phyloP scores from a whole-genome alignment of 2,113 vertebrate genomes.

The Elanoides forficatus region DNA sequence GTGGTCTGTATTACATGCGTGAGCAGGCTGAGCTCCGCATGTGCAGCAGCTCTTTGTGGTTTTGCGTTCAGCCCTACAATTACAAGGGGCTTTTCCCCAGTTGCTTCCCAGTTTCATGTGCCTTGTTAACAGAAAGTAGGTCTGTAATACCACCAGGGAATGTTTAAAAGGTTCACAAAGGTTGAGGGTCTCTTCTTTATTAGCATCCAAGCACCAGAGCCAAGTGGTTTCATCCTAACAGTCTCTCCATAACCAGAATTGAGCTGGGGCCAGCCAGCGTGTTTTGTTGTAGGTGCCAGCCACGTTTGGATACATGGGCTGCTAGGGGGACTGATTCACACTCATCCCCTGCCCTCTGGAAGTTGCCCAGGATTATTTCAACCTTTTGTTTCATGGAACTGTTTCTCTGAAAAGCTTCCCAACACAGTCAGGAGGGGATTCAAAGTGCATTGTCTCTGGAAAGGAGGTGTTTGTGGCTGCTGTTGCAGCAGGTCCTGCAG shows the following conservation, averaged over 20 bases:
- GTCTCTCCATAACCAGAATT: neutral
- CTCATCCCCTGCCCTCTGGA: neutral
- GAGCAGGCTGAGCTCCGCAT: neutral
- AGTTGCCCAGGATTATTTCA: neutral
- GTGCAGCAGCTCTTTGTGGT: neutral
- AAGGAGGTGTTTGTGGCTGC: neutral
- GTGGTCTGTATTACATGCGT: rapidly evolving
- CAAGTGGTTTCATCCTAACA: neutral
- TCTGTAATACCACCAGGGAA: neutral
- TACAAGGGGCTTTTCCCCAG: neutral
- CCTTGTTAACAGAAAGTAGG: neutral
- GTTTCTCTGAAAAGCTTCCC: neutral
- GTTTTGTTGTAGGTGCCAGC: neutral
- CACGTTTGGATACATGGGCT: rapidly evolving
- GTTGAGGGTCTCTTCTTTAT: neutral
- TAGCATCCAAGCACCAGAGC: neutral
- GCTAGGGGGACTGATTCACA: neutral
- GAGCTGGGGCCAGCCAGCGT: neutral
- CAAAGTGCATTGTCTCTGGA: neutral
- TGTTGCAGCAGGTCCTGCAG: neutral
- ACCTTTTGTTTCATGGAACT: neutral
- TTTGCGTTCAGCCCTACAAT: neutral
- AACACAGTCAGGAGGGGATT: neutral
- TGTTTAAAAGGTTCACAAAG: neutral
- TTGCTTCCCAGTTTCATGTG: neutral